These are phyloP conservation scores for Apteryx mantelli DNA, from an alignment of 2,113 vertebrate species.

Conservation along the genomic window DNA sequence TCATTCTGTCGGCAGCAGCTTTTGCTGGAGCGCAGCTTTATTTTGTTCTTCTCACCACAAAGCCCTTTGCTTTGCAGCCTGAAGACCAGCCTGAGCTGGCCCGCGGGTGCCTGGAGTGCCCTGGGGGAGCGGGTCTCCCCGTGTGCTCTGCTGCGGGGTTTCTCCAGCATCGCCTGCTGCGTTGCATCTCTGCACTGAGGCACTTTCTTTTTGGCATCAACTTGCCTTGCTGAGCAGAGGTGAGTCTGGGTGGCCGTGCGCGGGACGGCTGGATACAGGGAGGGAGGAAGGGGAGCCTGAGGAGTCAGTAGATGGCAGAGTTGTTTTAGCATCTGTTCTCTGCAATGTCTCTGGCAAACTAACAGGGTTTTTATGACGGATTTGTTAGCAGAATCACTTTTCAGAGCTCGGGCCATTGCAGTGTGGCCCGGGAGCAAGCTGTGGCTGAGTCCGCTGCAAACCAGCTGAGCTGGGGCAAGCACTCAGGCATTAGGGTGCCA, in stretches of 20 bases:
- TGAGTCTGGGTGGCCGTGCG: neutral
- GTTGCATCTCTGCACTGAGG: neutral
- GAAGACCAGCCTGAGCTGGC: neutral
- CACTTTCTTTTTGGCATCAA: neutral
- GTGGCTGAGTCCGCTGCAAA: neutral
- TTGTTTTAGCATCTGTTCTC: slow-evolving; percentile 22
- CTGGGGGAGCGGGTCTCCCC: fast-evolving
- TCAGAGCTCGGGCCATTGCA: neutral
- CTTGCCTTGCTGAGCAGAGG: neutral
- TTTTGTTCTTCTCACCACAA: neutral
- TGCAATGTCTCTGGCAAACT: neutral
- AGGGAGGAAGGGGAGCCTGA: neutral
- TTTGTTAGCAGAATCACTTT: neutral
- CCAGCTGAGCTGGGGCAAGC: neutral
- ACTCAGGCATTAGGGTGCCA: fast-evolving
- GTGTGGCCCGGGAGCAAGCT: neutral
- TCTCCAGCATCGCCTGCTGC: neutral
- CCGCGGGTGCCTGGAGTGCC: neutral
- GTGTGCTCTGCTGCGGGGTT: neutral
- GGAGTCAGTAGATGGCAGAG: slow-evolving; percentile 62
- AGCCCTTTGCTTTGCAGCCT: neutral
- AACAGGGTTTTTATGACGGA: neutral
- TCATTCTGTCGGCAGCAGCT: neutral
- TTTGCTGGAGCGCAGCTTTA: neutral
- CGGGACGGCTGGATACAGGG: neutral